These are phyloP conservation scores for Lophochroa leadbeateri DNA, from an alignment of 2,113 vertebrate species.

Conservation along the genomic window DNA sequence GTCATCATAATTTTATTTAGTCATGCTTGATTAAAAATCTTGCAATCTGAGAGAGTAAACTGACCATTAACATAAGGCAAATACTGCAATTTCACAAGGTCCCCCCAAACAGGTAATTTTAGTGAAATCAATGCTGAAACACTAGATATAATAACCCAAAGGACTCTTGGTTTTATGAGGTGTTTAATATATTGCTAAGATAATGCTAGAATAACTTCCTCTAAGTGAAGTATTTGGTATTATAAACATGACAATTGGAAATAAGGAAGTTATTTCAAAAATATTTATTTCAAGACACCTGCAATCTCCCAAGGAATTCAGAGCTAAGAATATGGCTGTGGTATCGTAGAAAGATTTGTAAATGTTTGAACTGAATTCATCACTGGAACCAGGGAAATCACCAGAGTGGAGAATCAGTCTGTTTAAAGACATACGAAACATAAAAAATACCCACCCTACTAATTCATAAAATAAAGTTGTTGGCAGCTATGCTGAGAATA, in stretches of 20 bases:
- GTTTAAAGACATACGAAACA: conserved; percentile 1
- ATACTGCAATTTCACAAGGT: conserved; percentile 24
- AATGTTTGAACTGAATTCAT: neutral
- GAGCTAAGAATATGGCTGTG: neutral
- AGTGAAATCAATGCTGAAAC: conserved; percentile 56
- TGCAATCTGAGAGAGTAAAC: conserved; percentile 19
- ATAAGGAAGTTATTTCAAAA: conserved; percentile 42
- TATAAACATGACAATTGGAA: conserved; percentile 37
- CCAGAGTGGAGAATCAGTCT: neutral
- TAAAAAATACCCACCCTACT: neutral
- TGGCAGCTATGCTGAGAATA: neutral
- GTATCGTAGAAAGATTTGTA: neutral
- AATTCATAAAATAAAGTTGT: neutral
- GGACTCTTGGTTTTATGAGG: conserved; percentile 41
- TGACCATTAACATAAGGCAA: conserved; percentile 51
- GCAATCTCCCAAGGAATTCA: neutral
- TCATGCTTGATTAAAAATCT: conserved; percentile 31
- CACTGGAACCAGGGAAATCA: neutral
- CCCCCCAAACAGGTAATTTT: conserved; percentile 59
- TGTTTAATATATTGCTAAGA: conserved; percentile 25
- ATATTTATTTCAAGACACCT: conserved; percentile 54
- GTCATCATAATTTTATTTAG: neutral
- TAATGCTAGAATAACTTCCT: conserved; percentile 37
- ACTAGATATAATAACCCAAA: conserved; percentile 42
- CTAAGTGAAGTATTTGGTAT: conserved; percentile 32